Evolutionary conservation across 2,113 vertebrate genomes (phyloP), one percentile per base, ranked within the genome.

Genomic region (Prunella himalayana): DNA sequence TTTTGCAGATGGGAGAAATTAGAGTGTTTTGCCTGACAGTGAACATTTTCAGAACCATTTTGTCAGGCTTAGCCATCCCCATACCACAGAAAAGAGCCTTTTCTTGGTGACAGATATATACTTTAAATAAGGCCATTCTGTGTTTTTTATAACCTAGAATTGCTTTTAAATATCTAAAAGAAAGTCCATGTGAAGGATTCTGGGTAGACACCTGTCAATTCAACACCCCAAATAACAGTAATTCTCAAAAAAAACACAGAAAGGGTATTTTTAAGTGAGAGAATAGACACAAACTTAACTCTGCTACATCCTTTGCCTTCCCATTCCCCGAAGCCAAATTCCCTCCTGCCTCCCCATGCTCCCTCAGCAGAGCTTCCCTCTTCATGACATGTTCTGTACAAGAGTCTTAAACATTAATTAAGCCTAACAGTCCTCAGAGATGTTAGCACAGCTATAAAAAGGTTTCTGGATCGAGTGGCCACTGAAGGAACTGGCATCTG

Each of bases 401-500:
- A 75, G 71, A 92, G 57, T 30, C 95, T 96, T 24, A 86, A 93
- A 88, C 80, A 79, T 93, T 94, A 94, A 96, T 96, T 93, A 96
- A 92, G 92, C 41, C 69, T 31, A 94, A 86, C 88, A 93, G 93
- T 33, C 93, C 81, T 84, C 80, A 86, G 95, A 95, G 94, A 93
- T 20, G 72, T 50, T 35, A 92, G 86, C 65, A 86, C n/a, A 57
- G 85, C 94, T 96, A 95, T 95, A 95, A 96, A 95, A 96, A 96
- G 90, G 56, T 49, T 93, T 81, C 72, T 56, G 94, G 66, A 83
- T 70, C 2, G 8, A 94, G 88, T 33, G 79, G 93, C 93, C 90
- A 90, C 93, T 39, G 82, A 96, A 92, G 93, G 90, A 96, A 92
- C 93, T 96, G 94, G 94, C 92, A 93, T 61, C 93, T 96, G 94